Percentiles rank a stretch among this genome's conserved stretches.
Evolutionary conservation across 2,888 invertebrate species (phyloP).

Genomic region (Nemoura dubitans): DNA sequence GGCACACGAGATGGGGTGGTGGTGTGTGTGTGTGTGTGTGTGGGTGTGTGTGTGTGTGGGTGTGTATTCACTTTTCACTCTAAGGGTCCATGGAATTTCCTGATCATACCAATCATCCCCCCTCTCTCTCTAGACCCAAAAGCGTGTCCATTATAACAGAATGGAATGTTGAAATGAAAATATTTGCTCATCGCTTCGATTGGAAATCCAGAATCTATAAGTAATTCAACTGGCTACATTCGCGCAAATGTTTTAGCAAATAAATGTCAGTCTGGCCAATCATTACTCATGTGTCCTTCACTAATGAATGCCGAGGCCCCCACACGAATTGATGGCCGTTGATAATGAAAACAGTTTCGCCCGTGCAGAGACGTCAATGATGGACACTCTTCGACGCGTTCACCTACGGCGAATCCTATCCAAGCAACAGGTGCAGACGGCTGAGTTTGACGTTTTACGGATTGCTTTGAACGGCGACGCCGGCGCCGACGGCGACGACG

Average conservation of each 20-base stretch:
- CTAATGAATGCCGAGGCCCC: not conserved
- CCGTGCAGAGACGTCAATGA: not conserved
- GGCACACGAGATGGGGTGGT: too few species aligned
- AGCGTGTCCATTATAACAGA: conserved; percentile 7
- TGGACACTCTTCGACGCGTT: not conserved
- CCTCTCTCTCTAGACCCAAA: not conserved
- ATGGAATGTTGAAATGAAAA: not conserved
- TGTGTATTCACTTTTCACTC: not conserved
- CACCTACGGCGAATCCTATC: not conserved
- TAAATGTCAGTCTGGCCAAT: not conserved
- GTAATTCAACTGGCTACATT: not conserved
- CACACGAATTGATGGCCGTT: not conserved
- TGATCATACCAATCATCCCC: not conserved
- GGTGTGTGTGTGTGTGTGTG: not conserved
- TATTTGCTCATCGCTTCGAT: not conserved
- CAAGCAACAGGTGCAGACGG: not conserved
- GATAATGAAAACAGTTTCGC: not conserved
- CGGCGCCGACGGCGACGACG: not conserved
- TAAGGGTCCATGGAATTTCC: not conserved
- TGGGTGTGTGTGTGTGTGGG: not conserved
- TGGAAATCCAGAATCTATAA: not conserved
- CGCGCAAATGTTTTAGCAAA: not conserved
- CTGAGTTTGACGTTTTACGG: not conserved
- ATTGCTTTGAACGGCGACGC: not conserved
- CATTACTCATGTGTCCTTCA: not conserved